phyloP scores from a whole-genome alignment of 2,113 vertebrate species.

The Stercorarius parasiticus region DNA sequence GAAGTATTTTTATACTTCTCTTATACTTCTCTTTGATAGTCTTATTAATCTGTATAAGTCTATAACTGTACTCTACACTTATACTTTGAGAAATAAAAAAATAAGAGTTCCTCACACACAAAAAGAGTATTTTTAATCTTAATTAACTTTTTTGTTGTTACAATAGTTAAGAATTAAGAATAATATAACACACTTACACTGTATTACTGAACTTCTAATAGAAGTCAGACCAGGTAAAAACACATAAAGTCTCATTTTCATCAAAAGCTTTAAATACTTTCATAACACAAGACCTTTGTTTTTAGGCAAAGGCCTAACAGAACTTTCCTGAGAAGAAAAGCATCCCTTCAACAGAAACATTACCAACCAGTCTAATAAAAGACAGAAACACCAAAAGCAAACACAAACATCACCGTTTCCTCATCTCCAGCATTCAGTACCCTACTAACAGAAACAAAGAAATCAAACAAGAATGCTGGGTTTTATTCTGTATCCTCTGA shows the following conservation, averaged over 20 bases:
- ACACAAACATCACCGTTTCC: rapidly evolving
- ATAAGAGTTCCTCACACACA: rapidly evolving
- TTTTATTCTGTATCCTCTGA: background rate
- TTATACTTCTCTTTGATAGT: rapidly evolving
- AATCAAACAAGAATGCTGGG: rapidly evolving
- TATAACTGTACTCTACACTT: rapidly evolving
- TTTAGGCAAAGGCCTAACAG: rapidly evolving
- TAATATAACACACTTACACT: rapidly evolving
- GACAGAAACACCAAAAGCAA: rapidly evolving
- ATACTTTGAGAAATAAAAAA: rapidly evolving
- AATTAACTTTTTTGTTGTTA: rapidly evolving
- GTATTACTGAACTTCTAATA: rapidly evolving
- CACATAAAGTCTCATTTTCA: rapidly evolving
- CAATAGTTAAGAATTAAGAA: background rate
- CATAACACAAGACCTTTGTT: rapidly evolving
- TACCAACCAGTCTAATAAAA: rapidly evolving
- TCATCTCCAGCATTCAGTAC: rapidly evolving
- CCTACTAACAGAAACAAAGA: rapidly evolving
- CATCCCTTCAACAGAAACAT: rapidly evolving
- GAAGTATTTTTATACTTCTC: rapidly evolving
- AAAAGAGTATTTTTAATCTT: rapidly evolving
- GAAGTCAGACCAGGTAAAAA: rapidly evolving
- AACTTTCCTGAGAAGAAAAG: rapidly evolving
- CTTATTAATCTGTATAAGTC: rapidly evolving
- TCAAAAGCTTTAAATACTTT: background rate